Evolutionary conservation across 2,888 invertebrate species (phyloP).

Genomic region (Lepas anatifera): DNA sequence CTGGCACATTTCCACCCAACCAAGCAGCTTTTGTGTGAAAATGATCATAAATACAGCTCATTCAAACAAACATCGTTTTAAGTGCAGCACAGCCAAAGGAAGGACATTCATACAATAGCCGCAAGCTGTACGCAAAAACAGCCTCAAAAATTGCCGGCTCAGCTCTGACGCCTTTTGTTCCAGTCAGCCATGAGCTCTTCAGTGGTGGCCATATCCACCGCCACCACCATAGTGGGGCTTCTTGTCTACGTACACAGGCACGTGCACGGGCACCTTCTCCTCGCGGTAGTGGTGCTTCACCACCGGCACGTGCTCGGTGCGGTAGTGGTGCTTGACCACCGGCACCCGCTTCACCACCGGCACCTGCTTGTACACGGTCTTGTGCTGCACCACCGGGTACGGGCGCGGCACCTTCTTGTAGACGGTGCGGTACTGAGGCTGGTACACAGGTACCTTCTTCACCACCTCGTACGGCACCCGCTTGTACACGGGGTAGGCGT

Average conservation of each 20-base stretch:
- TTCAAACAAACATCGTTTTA: no score
- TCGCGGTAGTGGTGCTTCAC: not conserved
- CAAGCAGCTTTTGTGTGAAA: no score
- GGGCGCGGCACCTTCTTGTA: not conserved
- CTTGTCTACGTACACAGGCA: not conserved
- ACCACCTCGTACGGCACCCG: not conserved
- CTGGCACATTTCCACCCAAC: no score
- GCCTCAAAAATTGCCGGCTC: no score
- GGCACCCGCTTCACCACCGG: not conserved
- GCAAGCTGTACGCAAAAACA: no score
- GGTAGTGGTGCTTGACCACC: not conserved
- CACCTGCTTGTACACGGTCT: not conserved
- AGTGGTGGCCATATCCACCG: not conserved
- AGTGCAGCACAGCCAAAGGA: no score
- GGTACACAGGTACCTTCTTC: not conserved
- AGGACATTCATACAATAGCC: no score
- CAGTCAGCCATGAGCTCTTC: no score
- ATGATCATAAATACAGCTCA: no score
- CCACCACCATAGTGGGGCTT: not conserved
- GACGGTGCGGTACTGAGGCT: not conserved
- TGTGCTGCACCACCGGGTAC: not conserved
- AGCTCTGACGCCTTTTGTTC: no score
- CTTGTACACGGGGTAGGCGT: not conserved
- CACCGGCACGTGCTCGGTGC: not conserved
- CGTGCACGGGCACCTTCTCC: slow-evolving; percentile 10